A percentile compares a stretch with the other conserved stretches of the same genome.
Evolutionary conservation across 2,888 invertebrate species (phyloP).

Genomic region (Pterobdella sp.): DNA sequence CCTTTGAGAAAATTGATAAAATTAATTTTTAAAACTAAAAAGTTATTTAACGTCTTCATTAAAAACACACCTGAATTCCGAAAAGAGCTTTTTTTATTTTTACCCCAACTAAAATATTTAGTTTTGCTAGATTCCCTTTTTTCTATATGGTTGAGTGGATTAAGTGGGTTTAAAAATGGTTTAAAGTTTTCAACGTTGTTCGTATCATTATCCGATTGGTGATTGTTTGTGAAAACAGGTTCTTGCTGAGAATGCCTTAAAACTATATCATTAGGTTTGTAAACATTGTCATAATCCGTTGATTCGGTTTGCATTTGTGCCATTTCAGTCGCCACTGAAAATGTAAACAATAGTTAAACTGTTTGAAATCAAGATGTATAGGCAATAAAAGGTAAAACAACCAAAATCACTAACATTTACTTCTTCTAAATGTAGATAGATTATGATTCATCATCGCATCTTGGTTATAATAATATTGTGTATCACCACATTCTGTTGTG

Average conservation of each 20-base stretch:
- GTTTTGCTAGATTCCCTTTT: slow-evolving; percentile 13
- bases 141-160: slow-evolving; percentile 7
- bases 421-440: slow-evolving; percentile 23
- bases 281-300: slow-evolving; percentile 20
- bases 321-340: slow-evolving; percentile 14
- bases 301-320: neutral
- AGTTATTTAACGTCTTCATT: neutral
- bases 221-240: neutral
- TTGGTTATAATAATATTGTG: slow-evolving; percentile 25
- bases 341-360: no score
- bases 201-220: neutral
- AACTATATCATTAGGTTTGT: slow-evolving; percentile 6
- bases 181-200: neutral
- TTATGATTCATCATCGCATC: slow-evolving; percentile 20
- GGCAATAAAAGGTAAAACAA: neutral
- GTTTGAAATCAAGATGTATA: neutral
- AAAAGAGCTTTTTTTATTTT: slow-evolving; percentile 14
- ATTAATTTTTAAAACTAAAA: neutral
- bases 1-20: neutral
- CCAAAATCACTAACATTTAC: slow-evolving; percentile 11
- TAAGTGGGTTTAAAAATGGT: neutral
- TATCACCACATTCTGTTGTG: slow-evolving; percentile 25
- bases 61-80: slow-evolving; percentile 7
- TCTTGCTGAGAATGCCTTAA: neutral
- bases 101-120: slow-evolving; percentile 27